Evolutionary conservation across 2,888 invertebrate species (phyloP).

Genomic region (Dynastes tityus): DNA sequence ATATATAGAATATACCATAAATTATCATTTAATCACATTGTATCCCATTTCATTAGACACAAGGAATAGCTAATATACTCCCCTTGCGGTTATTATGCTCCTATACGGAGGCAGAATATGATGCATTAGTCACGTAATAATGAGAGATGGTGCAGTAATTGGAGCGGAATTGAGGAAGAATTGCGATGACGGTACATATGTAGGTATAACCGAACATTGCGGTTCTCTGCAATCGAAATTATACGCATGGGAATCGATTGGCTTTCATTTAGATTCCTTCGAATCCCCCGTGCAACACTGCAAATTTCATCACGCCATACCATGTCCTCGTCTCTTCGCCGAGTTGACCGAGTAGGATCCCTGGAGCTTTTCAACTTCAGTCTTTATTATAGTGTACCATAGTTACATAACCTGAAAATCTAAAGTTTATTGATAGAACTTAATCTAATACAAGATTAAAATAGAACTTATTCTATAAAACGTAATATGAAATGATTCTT

Average conservation of each 20-base stretch:
- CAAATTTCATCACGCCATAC: conserved; percentile 17
- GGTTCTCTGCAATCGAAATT: conserved; percentile 3
- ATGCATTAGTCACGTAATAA: conserved; percentile 22
- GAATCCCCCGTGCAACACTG: conserved; percentile 6
- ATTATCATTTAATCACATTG: conserved; percentile 25
- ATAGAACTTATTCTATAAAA: too few relatives aligned
- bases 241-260: neutral
- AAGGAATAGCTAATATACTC: conserved; percentile 33
- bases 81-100: conserved; percentile 29
- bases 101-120: neutral
- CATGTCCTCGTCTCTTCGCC: neutral
- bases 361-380: neutral
- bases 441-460: too few relatives aligned
- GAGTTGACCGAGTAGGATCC: neutral
- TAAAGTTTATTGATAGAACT: neutral
- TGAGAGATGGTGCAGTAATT: conserved; percentile 27
- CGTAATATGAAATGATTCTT: too few relatives aligned
- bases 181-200: neutral
- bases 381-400: neutral
- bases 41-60: conserved; percentile 33
- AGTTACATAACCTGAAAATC: neutral
- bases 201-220: conserved; percentile 14
- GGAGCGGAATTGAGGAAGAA: conserved; percentile 6
- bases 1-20: conserved; percentile 4
- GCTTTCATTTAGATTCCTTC: conserved; percentile 28